A percentile compares a stretch with the other conserved stretches of the same genome.
Evolutionary conservation across 2,888 invertebrate genomes (phyloP).

Genomic region (Andrena flavipes): DNA sequence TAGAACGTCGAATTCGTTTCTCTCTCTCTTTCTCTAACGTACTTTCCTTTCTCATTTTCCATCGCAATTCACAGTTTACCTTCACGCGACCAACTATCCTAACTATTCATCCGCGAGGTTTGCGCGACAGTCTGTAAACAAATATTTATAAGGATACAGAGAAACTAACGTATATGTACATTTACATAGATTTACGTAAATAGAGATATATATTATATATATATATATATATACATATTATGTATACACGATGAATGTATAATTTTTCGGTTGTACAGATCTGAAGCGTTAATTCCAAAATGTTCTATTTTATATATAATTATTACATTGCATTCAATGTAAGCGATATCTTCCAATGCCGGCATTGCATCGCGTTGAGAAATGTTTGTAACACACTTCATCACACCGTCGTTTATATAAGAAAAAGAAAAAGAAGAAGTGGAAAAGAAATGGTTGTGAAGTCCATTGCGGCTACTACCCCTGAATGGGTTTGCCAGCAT

Average conservation of each 20-base stretch:
- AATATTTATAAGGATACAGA: constrained; percentile 51
- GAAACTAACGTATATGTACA: constrained; percentile 64
- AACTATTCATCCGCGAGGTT: constrained; percentile 61
- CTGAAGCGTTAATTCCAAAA: constrained; percentile 76
- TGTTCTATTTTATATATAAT: constrained; percentile 79
- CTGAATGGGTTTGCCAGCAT: constrained; percentile 31
- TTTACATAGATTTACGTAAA: constrained; percentile 61
- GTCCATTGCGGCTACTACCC: constrained; percentile 27
- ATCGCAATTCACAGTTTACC: constrained; percentile 30
- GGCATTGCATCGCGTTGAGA: constrained; percentile 65
- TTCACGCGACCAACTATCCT: constrained; percentile 56
- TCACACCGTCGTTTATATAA: constrained; percentile 40
- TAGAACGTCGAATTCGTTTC: constrained; percentile 14
- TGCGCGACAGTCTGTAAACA: constrained; percentile 51
- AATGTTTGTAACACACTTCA: constrained; percentile 50
- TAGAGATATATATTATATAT: constrained; percentile 65
- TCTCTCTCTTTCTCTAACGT: constrained; percentile 3
- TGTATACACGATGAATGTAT: constrained; percentile 69
- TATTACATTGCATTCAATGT: constrained; percentile 72
- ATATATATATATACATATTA: constrained; percentile 66
- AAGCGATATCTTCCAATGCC: constrained; percentile 73
- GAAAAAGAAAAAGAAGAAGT: neutral
- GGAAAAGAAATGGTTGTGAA: constrained; percentile 60
- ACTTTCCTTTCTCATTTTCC: neutral
- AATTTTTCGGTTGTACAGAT: constrained; percentile 79